phyloP scores from a whole-genome alignment of 2,797 vertebrate genomes.

The Pipistrellus pygmaeus region DNA sequence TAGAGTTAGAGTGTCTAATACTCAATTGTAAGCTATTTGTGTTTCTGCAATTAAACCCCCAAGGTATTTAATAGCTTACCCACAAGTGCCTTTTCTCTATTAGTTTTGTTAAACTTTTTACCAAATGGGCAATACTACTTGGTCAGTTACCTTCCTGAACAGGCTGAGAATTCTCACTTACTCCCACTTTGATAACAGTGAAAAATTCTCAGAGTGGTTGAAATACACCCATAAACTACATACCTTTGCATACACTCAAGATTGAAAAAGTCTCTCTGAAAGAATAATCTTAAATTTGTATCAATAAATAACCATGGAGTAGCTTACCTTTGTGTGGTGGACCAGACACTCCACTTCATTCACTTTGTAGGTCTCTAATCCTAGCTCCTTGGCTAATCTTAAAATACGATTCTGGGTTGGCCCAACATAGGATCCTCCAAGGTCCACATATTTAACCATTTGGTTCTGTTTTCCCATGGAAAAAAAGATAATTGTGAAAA shows the following conservation, averaged over 20 bases:
- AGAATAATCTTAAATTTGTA: background rate
- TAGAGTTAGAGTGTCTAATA: background rate
- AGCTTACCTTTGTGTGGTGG: constrained; percentile 93
- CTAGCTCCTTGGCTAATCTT: constrained; percentile 94
- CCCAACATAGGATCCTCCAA: constrained; percentile 96
- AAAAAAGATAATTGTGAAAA: constrained; percentile 62
- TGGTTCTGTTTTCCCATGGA: constrained; percentile 91
- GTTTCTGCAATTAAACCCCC: background rate
- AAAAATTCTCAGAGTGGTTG: constrained; percentile 1
- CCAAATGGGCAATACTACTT: background rate
- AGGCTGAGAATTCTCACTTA: constrained; percentile 16
- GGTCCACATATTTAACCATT: constrained; percentile 96
- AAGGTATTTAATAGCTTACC: constrained; percentile 48
- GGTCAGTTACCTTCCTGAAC: background rate
- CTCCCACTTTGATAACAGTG: background rate
- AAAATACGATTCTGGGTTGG: constrained; percentile 98
- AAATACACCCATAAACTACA: constrained; percentile 36
- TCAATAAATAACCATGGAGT: background rate
- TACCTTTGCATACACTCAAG: background rate
- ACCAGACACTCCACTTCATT: constrained; percentile 94
- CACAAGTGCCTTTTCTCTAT: constrained; percentile 5
- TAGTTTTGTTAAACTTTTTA: constrained; percentile 55
- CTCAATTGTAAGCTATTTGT: constrained; percentile 22
- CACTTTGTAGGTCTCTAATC: constrained; percentile 96
- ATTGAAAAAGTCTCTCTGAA: background rate